phyloP scores from a whole-genome alignment of 2,888 invertebrate genomes.

The Phengaris alcon region DNA sequence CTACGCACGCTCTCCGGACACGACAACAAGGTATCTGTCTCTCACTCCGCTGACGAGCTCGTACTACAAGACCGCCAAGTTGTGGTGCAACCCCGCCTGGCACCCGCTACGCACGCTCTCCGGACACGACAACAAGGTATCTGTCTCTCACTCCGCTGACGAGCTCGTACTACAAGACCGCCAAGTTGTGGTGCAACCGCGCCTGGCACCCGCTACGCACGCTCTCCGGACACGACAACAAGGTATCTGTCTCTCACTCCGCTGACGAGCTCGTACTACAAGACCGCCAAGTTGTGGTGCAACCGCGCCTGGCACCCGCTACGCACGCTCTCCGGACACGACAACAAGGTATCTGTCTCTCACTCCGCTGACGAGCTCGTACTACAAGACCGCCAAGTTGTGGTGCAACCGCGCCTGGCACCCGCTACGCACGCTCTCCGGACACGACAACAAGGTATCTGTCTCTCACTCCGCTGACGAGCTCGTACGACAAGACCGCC shows the following conservation, averaged over 20 bases:
- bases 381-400: constrained; percentile 90
- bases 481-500: constrained; percentile 95
- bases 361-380: no score
- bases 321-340: constrained; percentile 96
- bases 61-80: constrained; percentile 94
- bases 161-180: no score
- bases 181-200: constrained; percentile 97
- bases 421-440: constrained; percentile 95
- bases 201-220: constrained; percentile 99
- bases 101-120: constrained; percentile 96
- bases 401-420: constrained; percentile 99
- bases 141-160: no score
- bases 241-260: constrained; percentile 74
- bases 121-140: constrained; percentile 94
- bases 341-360: constrained; percentile 86
- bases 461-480: constrained; percentile 82
- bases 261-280: constrained; percentile 95
- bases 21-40: constrained; percentile 85
- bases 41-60: constrained; percentile 88
- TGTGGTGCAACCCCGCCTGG: constrained; percentile 98
- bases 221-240: constrained; percentile 96
- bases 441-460: constrained; percentile 92
- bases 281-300: constrained; percentile 95
- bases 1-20: constrained; percentile 97
- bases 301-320: constrained; percentile 98